phyloP scores from a whole-genome alignment of 2,113 vertebrate species.

The Ia io region DNA sequence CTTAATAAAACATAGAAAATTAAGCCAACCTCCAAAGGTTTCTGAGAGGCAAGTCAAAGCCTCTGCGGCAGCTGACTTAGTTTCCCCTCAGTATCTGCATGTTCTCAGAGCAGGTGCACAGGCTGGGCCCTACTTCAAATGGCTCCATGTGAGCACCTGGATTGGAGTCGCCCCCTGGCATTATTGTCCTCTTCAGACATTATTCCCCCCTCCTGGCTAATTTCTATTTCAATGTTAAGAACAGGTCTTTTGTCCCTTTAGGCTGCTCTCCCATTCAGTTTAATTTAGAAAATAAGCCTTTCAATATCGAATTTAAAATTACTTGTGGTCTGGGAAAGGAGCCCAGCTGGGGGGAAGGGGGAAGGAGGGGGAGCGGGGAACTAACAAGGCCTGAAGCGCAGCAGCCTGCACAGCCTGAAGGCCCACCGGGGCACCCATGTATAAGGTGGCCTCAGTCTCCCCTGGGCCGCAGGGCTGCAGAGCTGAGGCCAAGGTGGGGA shows the following conservation, averaged over 20 bases:
- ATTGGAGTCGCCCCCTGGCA: neutral
- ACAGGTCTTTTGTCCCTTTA: neutral
- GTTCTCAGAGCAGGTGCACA: neutral
- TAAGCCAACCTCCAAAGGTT: neutral
- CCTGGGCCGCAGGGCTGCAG: neutral
- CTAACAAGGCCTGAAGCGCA: neutral
- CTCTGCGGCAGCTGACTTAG: neutral
- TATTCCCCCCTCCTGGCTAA: constrained; percentile 5
- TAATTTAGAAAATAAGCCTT: constrained; percentile 44
- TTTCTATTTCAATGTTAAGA: constrained; percentile 44
- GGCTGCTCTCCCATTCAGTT: constrained; percentile 28
- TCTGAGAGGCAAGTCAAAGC: neutral
- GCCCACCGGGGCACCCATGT: neutral
- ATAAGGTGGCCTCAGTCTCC: neutral
- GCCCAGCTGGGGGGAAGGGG: neutral
- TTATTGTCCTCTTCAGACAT: neutral
- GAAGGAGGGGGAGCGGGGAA: fast-evolving
- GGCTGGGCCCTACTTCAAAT: neutral
- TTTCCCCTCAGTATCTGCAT: neutral
- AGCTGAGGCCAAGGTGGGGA: neutral
- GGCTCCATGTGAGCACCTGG: neutral
- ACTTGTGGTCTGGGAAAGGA: neutral
- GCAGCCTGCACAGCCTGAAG: fast-evolving
- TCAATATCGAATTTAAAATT: constrained; percentile 13
- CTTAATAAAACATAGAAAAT: neutral